Conservation (phyloP, 2,888 invertebrate genomes). For the Apomyelois bistriatella region DNA sequence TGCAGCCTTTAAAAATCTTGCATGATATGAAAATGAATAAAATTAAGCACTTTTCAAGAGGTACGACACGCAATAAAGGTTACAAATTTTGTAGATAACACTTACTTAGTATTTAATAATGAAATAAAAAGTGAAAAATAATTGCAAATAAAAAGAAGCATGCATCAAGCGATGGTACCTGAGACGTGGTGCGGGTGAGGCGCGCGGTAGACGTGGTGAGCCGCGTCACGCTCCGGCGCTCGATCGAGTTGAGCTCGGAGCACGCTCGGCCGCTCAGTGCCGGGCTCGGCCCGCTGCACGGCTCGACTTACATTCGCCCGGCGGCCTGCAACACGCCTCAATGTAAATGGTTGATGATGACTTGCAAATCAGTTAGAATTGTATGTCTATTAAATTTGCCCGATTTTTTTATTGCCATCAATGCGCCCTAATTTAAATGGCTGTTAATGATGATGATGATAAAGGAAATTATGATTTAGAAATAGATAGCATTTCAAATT, state of each 20-base stretch:
- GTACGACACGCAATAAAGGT: no score
- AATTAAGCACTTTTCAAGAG: no score
- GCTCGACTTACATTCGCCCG: conserved; percentile 50
- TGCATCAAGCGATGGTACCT: conserved; percentile 42
- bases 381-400: no score
- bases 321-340: conserved; percentile 58
- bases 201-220: conserved; percentile 62
- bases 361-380: not conserved
- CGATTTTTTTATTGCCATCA: no score
- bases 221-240: conserved; percentile 66
- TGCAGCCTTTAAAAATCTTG: no score
- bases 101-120: not conserved
- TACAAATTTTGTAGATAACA: no score
- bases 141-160: no score
- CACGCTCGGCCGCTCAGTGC: conserved; percentile 71
- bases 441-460: no score
- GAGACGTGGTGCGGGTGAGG: conserved; percentile 67
- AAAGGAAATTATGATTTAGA: no score
- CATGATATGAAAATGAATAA: no score
- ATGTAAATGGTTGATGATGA: not conserved
- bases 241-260: conserved; percentile 74
- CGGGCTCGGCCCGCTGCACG: conserved; percentile 38
- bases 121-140: not conserved
- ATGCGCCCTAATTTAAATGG: no score
- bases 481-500: no score